Conservation (phyloP, 2,888 invertebrate genomes). For the Pycnomerus fuliginosus region DNA sequence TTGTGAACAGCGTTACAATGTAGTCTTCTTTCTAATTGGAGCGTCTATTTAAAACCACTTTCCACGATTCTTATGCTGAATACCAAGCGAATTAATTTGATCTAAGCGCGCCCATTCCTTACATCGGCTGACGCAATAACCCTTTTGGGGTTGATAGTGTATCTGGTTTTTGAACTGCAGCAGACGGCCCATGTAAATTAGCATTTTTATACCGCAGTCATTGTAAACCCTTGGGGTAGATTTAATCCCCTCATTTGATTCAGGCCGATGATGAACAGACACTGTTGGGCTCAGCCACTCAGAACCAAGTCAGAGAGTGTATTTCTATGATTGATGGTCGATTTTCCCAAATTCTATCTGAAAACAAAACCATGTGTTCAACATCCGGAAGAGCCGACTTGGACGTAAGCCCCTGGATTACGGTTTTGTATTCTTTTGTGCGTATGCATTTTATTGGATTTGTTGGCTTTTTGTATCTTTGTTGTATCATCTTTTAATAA, state of each 20-base stretch:
- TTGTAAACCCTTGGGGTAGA: constrained; percentile 38
- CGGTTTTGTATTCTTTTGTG: constrained; percentile 42
- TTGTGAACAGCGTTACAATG: constrained; percentile 10
- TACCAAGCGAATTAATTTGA: not conserved
- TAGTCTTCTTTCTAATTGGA: not conserved
- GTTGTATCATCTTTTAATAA: constrained; percentile 48
- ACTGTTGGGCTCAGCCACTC: no score
- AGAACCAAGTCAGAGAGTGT: no score
- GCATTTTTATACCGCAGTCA: constrained; percentile 41
- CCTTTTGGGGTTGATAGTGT: constrained; percentile 24
- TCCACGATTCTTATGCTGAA: not conserved
- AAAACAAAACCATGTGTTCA: constrained; percentile 1
- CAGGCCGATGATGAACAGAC: constrained; percentile 16
- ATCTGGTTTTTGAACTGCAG: constrained; percentile 32
- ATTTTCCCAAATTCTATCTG: no score
- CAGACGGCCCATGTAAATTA: constrained; percentile 42
- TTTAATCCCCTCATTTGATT: constrained; percentile 46
- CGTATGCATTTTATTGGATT: constrained; percentile 46
- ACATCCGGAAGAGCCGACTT: constrained; percentile 18
- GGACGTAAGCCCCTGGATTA: constrained; percentile 34
- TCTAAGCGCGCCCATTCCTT: no score
- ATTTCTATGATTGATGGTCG: no score
- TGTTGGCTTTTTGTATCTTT: constrained; percentile 43
- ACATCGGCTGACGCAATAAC: no score
- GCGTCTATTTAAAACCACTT: constrained; percentile 3